phyloP scores from a whole-genome alignment of 1,140 invertebrate species.

The Mamestra configurata region DNA sequence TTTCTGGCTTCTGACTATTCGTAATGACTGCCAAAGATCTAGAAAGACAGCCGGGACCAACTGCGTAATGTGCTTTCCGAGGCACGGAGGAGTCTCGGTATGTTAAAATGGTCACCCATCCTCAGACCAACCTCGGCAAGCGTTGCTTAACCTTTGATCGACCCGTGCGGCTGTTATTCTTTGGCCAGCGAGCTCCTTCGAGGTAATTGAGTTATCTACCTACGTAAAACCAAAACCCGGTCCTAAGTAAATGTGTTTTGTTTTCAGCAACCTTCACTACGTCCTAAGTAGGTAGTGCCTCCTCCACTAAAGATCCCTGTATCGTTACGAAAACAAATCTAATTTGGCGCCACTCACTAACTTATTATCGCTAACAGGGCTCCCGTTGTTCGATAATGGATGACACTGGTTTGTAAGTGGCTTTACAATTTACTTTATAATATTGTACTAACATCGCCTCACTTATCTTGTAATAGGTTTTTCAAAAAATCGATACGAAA shows the following conservation, averaged over 20 bases:
- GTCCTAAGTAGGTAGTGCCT: not conserved
- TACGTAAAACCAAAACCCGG: not conserved
- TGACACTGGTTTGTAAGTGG: conserved; percentile 41
- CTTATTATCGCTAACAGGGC: conserved; percentile 34
- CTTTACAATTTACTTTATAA: conserved; percentile 19
- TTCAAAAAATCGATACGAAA: conserved; percentile 16
- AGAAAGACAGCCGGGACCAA: too few relatives aligned
- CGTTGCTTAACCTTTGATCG: too few relatives aligned
- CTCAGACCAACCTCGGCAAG: too few relatives aligned
- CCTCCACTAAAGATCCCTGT: conserved; percentile 8
- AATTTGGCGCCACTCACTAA: conserved; percentile 28
- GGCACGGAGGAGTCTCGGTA: too few relatives aligned
- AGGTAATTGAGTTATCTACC: too few relatives aligned
- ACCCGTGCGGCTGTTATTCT: too few relatives aligned
- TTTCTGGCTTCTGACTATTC: too few relatives aligned
- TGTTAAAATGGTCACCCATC: too few relatives aligned
- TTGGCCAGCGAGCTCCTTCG: too few relatives aligned
- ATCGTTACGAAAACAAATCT: conserved; percentile 31
- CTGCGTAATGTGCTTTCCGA: too few relatives aligned
- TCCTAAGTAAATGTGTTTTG: not conserved
- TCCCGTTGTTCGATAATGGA: conserved; percentile 47
- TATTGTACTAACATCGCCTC: not conserved
- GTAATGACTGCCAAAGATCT: too few relatives aligned
- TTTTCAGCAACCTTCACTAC: not conserved
- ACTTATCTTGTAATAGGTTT: conserved; percentile 25